A percentile compares a stretch with the other conserved stretches of the same genome.
These are phyloP conservation scores for Boloria euphrosyne DNA, from an alignment of 2,888 invertebrate genomes.

Conservation along the genomic window DNA sequence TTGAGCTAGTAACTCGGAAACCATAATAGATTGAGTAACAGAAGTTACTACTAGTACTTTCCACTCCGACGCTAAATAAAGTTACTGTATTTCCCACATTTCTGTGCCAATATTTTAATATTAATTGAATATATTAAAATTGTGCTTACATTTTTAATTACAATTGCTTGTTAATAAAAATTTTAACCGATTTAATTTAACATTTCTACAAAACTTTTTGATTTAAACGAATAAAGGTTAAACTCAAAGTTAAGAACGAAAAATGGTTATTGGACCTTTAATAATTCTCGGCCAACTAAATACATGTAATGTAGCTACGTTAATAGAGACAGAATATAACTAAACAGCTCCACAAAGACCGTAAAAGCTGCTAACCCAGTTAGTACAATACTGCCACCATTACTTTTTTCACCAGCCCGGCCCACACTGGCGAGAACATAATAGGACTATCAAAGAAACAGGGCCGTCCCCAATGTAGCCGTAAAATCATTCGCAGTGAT, in stretches of 20 bases:
- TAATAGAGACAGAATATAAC: slow-evolving; percentile 30
- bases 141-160: too few species aligned
- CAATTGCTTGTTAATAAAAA: too few species aligned
- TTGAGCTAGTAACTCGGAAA: slow-evolving; percentile 13
- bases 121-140: too few species aligned
- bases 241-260: too few species aligned
- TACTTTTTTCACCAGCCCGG: slow-evolving; percentile 41
- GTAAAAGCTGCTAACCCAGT: slow-evolving; percentile 40
- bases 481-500: slow-evolving; percentile 36
- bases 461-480: slow-evolving; percentile 30
- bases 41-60: slow-evolving; percentile 9
- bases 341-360: slow-evolving; percentile 36
- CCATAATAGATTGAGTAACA: slow-evolving; percentile 7
- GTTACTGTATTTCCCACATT: too few species aligned
- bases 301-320: slow-evolving; percentile 11
- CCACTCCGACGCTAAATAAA: slow-evolving; percentile 1
- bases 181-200: too few species aligned
- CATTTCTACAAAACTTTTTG: too few species aligned
- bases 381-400: slow-evolving; percentile 41
- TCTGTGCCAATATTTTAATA: too few species aligned
- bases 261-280: neutral
- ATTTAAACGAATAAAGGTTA: too few species aligned
- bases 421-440: slow-evolving; percentile 40
- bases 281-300: neutral
- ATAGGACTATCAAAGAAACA: slow-evolving; percentile 40